phyloP scores from a whole-genome alignment of 2,113 vertebrate species.

The Ariopsis seemanni region DNA sequence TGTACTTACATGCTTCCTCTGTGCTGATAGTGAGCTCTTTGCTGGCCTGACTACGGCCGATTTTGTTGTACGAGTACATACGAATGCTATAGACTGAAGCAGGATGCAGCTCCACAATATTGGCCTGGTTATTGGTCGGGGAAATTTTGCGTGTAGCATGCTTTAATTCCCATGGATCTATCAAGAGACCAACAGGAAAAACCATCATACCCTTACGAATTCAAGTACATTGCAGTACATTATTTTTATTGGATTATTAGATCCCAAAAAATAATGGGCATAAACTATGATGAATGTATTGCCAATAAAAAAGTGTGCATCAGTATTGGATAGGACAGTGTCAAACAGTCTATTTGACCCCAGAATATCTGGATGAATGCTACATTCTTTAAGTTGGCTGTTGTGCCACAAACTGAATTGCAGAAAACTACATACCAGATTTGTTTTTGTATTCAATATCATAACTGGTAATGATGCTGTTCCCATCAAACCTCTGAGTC shows the following conservation, averaged over 20 bases:
- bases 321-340: not conserved
- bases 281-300: not conserved
- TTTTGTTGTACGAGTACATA: conserved; percentile 97
- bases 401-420: not conserved
- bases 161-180: conserved; percentile 95
- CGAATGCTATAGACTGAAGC: conserved; percentile 97
- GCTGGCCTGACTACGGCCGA: conserved; percentile 94
- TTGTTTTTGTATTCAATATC: conserved; percentile 99
- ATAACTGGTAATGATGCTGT: conserved; percentile 97
- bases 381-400: not conserved
- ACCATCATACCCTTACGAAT: not conserved
- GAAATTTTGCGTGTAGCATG: conserved; percentile 97
- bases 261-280: not conserved
- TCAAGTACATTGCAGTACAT: not conserved
- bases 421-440: conserved; percentile 74
- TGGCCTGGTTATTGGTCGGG: conserved; percentile 96
- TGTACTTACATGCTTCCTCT: conserved; percentile 87
- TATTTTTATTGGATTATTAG: conserved; percentile 1
- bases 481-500: conserved; percentile 96
- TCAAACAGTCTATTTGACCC: not conserved
- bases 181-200: fast-evolving
- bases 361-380: not conserved
- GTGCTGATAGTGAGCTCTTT: conserved; percentile 97
- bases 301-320: not conserved
- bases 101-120: conserved; percentile 95